These are phyloP conservation scores for Drosophila acutilabella DNA, from an alignment of 2,888 invertebrate genomes.

Conservation along the genomic window DNA sequence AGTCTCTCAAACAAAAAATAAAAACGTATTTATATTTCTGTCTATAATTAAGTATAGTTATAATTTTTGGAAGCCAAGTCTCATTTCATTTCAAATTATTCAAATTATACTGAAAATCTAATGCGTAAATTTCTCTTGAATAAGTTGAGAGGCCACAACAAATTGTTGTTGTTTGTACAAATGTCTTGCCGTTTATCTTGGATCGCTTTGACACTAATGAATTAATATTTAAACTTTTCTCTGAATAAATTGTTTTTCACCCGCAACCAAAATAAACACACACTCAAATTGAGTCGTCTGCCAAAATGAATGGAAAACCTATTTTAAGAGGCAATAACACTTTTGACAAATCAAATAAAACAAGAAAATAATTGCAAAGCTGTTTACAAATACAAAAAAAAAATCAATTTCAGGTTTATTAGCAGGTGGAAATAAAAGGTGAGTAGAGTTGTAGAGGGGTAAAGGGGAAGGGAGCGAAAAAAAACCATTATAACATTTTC, in stretches of 20 bases:
- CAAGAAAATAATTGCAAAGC: background rate
- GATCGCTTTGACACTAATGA: slow-evolving; percentile 60
- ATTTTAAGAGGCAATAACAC: slow-evolving; percentile 1
- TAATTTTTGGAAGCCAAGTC: slow-evolving; percentile 6
- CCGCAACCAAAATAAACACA: slow-evolving; percentile 16
- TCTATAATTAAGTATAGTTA: slow-evolving; percentile 1
- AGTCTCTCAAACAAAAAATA: background rate
- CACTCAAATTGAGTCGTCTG: slow-evolving; percentile 1
- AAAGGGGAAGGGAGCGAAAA: background rate
- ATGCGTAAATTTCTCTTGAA: slow-evolving; percentile 14
- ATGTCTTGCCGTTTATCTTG: slow-evolving; percentile 49
- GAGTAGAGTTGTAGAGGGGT: too few species aligned
- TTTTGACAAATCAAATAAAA: background rate
- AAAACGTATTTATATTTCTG: background rate
- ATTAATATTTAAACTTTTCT: slow-evolving; percentile 36
- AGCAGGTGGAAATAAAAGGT: background rate
- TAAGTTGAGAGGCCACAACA: slow-evolving; percentile 18
- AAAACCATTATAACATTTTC: background rate
- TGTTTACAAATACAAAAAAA: background rate
- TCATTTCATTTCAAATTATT: slow-evolving; percentile 2
- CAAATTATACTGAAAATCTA: slow-evolving; percentile 4
- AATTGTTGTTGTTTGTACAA: slow-evolving; percentile 58
- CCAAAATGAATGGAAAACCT: slow-evolving; percentile 24
- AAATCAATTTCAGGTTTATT: background rate
- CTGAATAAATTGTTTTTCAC: slow-evolving; percentile 25